Conservation (phyloP, 1,140 invertebrate genomes). For the Calliphora vicina region DNA sequence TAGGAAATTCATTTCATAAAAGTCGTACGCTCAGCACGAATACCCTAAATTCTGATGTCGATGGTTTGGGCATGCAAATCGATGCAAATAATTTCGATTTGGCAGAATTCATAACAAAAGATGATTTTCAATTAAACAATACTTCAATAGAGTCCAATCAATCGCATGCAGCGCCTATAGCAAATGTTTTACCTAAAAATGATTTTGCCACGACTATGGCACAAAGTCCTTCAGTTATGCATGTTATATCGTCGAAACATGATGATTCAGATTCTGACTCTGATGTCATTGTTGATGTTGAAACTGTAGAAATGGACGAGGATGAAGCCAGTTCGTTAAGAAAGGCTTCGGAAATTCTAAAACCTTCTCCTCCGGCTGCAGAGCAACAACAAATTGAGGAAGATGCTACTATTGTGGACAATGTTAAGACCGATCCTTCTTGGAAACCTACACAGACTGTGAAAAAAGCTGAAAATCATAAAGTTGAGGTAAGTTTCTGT, state of each 20-base stretch:
- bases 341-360: slow-evolving; percentile 4
- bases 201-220: neutral
- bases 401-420: slow-evolving; percentile 54
- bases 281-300: slow-evolving; percentile 59
- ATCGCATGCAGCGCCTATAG: neutral
- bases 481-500: slow-evolving; percentile 48
- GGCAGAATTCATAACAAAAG: slow-evolving; percentile 60
- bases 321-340: slow-evolving; percentile 19
- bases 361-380: neutral
- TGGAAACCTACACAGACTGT: slow-evolving; percentile 50
- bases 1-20: slow-evolving; percentile 41
- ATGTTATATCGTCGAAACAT: slow-evolving; percentile 41
- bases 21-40: slow-evolving; percentile 54
- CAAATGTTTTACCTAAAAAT: neutral
- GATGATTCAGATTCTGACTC: slow-evolving; percentile 54
- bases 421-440: slow-evolving; percentile 56
- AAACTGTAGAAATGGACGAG: slow-evolving; percentile 55
- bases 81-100: slow-evolving; percentile 59
- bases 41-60: slow-evolving; percentile 49
- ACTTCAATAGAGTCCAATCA: neutral
- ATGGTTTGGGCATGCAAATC: slow-evolving; percentile 53
- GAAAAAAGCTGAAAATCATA: slow-evolving; percentile 43
- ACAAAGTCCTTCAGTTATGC: neutral
- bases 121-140: slow-evolving; percentile 48
- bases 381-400: slow-evolving; percentile 31